Percentiles rank a stretch among this genome's conserved stretches.
Evolutionary conservation across 2,113 vertebrate species (phyloP).

Genomic region (Haemorhous mexicanus): DNA sequence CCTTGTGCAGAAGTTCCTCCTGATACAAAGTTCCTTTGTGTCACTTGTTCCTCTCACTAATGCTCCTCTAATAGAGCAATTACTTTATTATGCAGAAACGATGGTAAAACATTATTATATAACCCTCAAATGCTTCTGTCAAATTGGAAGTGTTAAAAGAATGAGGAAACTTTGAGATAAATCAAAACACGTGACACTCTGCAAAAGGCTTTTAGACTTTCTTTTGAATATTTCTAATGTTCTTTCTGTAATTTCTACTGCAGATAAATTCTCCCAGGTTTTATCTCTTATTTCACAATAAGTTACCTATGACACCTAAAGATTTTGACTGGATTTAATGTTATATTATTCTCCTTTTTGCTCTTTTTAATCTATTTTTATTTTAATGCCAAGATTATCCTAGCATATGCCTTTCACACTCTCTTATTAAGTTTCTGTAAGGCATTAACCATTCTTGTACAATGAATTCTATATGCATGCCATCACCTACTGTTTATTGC

Average conservation of each 20-base stretch:
- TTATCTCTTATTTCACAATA: slow-evolving; percentile 47
- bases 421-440: not conserved
- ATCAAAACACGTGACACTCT: slow-evolving; percentile 50
- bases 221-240: slow-evolving; percentile 39
- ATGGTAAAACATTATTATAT: slow-evolving; percentile 36
- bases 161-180: slow-evolving; percentile 52
- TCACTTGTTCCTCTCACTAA: slow-evolving; percentile 60
- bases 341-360: not conserved
- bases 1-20: slow-evolving; percentile 45
- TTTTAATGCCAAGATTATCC: slow-evolving; percentile 24
- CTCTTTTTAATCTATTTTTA: slow-evolving; percentile 32
- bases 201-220: slow-evolving; percentile 39
- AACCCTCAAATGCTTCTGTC: slow-evolving; percentile 61
- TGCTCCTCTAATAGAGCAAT: slow-evolving; percentile 62
- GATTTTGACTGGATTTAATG: slow-evolving; percentile 20
- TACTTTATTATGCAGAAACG: slow-evolving; percentile 51
- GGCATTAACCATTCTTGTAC: not conserved
- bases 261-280: slow-evolving; percentile 46
- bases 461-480: not conserved
- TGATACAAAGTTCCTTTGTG: slow-evolving; percentile 45
- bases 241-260: slow-evolving; percentile 45
- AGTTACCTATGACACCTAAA: slow-evolving; percentile 38
- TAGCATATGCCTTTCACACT: not conserved
- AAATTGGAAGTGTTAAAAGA: slow-evolving; percentile 46
- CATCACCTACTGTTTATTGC: slow-evolving; percentile 1